Conservation (phyloP, 2,113 vertebrate genomes). For the Rallus limicola region DNA sequence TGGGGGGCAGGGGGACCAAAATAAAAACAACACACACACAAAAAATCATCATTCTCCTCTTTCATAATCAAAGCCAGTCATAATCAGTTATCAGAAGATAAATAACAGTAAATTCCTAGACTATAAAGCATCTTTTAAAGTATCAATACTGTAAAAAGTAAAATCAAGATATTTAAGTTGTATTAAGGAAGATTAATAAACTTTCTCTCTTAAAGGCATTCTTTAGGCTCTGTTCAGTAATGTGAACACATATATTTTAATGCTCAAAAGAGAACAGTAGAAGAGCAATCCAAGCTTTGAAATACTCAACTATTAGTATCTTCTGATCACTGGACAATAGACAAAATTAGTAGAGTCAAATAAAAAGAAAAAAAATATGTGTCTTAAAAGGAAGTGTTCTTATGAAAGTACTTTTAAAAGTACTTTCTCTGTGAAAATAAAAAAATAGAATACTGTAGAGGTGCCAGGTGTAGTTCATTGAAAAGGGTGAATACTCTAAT, state of each 20-base stretch:
- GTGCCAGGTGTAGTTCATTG: neutral
- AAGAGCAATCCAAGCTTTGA: neutral
- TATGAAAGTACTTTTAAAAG: too few relatives aligned
- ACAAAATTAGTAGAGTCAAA: neutral
- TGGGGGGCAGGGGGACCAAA: neutral
- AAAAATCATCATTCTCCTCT: neutral
- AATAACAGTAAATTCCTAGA: neutral
- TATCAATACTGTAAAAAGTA: neutral
- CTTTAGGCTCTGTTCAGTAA: neutral
- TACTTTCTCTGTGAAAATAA: neutral
- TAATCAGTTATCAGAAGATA: neutral
- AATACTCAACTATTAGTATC: neutral
- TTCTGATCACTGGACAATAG: neutral
- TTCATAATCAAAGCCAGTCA: neutral
- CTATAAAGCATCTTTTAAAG: neutral
- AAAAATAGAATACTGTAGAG: neutral
- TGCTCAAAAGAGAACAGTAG: neutral
- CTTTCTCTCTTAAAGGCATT: neutral
- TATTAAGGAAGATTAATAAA: neutral
- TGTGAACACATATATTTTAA: neutral
- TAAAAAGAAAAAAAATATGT: neutral
- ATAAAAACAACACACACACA: neutral
- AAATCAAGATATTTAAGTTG: neutral
- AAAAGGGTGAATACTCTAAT: neutral
- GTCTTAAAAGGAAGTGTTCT: too few relatives aligned